Base-by-base conservation (phyloP, 2,113 vertebrate species). In the Salvelinus fontinalis region DNA sequence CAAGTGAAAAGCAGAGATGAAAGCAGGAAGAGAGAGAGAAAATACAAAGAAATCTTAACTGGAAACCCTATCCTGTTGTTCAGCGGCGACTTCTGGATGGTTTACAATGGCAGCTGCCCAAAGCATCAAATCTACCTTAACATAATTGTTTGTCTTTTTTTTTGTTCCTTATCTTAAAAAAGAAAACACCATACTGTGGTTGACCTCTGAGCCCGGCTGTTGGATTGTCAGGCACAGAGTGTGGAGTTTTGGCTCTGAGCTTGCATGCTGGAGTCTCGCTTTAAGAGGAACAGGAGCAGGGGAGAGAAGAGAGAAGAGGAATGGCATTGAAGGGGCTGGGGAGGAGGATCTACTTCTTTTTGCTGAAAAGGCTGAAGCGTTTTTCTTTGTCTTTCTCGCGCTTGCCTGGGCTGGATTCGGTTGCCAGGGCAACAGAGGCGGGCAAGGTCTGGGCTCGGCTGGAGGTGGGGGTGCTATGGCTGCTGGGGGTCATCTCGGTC, bases 331-430 rank as follows among this genome's bases (percentile, higher is more conserved):
- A 71, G 24, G 20, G 48, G 67, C 13, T 54, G n/a, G 67, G 24
- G 67, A 51, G 72, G 62, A 13, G 14, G 7, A 39, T 84, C 91
- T 94, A 96, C 95, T 96, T 99, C 95, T 99, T 99, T 92, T 99
- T 99, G 93, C 97, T 98, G 92, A 99, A 99, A 86, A 99, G 95
- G 92, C 97, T 99, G 93, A 99, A 99, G 87, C 98, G 94, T 85
- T 99, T 99, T 86, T 99, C 97, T 90, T 98, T 99, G 87, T 99
- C 97, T 84, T 98, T 99, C 88, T 98, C 97, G 59, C 97, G 92
- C 89, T 97, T 99, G 87, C 97, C 97, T 7, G 97, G 97, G 91
- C 98, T 99, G 81, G 98, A 98, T 90, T 99, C 97, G 18, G 95
- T 92, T 75, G 93, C 93, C 82, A 96, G 87, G 85, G 95, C 93